phyloP scores from a whole-genome alignment of 1,140 invertebrate genomes.

The Euura lappo region DNA sequence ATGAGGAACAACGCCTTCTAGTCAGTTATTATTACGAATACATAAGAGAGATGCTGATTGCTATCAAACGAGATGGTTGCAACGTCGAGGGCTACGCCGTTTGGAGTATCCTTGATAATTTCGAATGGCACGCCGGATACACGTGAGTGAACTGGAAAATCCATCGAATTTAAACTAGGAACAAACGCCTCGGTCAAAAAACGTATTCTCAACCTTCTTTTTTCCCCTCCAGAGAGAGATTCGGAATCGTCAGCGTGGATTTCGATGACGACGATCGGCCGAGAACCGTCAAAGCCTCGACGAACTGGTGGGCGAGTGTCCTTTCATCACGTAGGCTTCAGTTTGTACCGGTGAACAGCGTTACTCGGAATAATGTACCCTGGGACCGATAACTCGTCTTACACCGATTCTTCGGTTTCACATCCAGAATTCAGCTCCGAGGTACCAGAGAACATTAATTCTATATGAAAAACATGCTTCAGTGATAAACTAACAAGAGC shows the following conservation, averaged over 20 bases:
- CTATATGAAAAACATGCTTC: no score
- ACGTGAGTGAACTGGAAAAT: not conserved
- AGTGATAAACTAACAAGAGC: no score
- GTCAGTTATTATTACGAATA: not conserved
- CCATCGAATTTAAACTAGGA: no score
- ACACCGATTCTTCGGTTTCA: no score
- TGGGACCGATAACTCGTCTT: not conserved
- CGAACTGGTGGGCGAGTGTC: not conserved
- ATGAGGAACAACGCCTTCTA: no score
- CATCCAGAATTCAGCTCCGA: no score
- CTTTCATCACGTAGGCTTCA: not conserved
- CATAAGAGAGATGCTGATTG: not conserved
- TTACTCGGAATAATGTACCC: not conserved
- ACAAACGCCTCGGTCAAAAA: no score
- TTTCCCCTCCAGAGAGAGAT: constrained; percentile 36
- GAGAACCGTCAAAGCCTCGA: constrained; percentile 49
- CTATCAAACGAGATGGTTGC: not conserved
- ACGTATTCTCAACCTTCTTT: no score
- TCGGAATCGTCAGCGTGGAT: constrained; percentile 55
- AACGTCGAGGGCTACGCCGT: not conserved
- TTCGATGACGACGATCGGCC: constrained; percentile 47
- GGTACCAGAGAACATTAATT: no score
- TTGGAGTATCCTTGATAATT: constrained; percentile 5
- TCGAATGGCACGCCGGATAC: not conserved
- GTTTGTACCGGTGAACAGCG: not conserved